A percentile compares a stretch with the other conserved stretches of the same genome.
These are phyloP conservation scores for Chaenocephalus aceratus DNA, from an alignment of 2,113 vertebrate genomes.

Conservation along the genomic window DNA sequence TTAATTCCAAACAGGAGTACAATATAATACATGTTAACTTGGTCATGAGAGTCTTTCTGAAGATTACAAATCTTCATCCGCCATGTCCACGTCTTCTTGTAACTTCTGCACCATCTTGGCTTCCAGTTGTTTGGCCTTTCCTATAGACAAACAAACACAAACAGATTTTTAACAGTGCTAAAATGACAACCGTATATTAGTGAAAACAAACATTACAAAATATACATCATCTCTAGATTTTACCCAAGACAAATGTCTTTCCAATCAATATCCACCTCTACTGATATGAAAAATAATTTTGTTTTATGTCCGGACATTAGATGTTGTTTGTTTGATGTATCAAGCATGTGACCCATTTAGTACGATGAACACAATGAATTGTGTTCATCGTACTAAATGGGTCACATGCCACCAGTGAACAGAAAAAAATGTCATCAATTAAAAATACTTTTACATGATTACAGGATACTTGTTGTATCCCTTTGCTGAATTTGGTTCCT, in stretches of 20 bases:
- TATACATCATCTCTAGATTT: no score
- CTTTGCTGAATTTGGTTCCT: background rate
- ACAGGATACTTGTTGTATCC: background rate
- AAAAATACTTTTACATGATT: background rate
- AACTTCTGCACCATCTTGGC: conserved; percentile 96
- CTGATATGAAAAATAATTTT: no score
- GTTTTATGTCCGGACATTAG: background rate
- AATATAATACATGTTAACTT: conserved; percentile 35
- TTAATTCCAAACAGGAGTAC: conserved; percentile 30
- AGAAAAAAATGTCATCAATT: background rate
- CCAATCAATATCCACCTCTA: background rate
- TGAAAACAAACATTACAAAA: no score
- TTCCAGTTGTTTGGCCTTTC: conserved; percentile 91
- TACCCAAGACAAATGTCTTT: no score
- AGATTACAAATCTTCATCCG: conserved; percentile 74
- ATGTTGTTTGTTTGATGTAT: background rate
- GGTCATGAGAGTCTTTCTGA: background rate
- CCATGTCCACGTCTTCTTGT: conserved; percentile 93
- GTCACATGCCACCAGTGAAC: no score
- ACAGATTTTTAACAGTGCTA: background rate
- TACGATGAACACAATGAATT: no score
- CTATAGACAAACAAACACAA: conserved; percentile 69
- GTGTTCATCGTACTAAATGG: background rate
- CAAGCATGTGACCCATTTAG: no score
- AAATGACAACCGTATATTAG: background rate